phyloP scores from a whole-genome alignment of 2,797 vertebrate genomes.

The Enteromius argenteus region DNA sequence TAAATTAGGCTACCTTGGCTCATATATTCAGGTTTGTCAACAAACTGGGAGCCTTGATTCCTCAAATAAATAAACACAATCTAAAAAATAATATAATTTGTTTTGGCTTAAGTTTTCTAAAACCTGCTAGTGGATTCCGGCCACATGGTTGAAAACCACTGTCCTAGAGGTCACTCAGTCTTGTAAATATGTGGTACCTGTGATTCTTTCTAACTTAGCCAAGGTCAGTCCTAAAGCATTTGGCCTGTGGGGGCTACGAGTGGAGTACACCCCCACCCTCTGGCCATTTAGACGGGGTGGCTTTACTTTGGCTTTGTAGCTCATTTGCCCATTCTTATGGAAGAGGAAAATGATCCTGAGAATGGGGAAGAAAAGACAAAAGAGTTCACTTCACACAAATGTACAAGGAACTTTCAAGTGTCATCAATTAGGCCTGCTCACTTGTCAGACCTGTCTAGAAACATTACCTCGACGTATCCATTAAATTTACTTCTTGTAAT shows the following conservation, averaged over 20 bases:
- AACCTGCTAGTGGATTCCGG: neutral
- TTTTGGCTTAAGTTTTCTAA: neutral
- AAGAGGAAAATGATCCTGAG: conserved; percentile 90
- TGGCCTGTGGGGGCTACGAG: conserved; percentile 89
- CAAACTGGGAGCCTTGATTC: neutral
- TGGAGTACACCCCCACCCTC: conserved; percentile 87
- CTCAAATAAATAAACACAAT: neutral
- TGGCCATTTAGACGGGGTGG: conserved; percentile 87
- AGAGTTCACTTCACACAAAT: conserved; percentile 1
- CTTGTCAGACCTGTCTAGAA: neutral
- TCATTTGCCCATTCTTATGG: conserved; percentile 89
- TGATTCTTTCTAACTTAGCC: conserved; percentile 83
- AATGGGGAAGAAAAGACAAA: neutral
- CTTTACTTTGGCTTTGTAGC: conserved; percentile 88
- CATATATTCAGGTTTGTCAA: neutral
- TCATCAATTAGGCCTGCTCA: conserved; percentile 1
- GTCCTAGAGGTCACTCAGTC: neutral
- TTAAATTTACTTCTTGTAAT: neutral
- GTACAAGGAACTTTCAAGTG: neutral
- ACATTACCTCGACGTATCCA: neutral
- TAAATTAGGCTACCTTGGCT: neutral
- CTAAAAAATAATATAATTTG: neutral
- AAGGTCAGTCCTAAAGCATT: conserved; percentile 88
- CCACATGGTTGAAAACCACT: neutral
- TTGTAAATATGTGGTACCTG: conserved; percentile 69